These are phyloP conservation scores for Hemitrygon akajei DNA, from an alignment of 2,797 vertebrate species.

Conservation along the genomic window DNA sequence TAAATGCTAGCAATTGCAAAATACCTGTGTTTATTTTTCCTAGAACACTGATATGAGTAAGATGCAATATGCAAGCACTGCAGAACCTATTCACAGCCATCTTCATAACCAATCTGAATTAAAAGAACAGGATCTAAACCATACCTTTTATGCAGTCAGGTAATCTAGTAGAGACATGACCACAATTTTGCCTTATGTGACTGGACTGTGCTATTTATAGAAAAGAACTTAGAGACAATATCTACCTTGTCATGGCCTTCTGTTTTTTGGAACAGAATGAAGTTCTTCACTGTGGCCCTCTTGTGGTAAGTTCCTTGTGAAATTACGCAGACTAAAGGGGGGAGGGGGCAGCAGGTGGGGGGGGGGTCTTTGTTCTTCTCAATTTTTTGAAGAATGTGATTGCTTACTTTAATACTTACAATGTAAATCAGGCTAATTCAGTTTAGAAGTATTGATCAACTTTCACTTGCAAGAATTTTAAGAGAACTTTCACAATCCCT, in stretches of 20 bases:
- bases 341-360: too few relatives aligned
- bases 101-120: conserved; percentile 52
- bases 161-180: conserved; percentile 44
- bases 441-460: neutral
- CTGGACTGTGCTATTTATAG: neutral
- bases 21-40: conserved; percentile 46
- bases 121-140: conserved; percentile 56
- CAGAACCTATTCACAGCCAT: conserved; percentile 54
- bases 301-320: neutral
- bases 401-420: neutral
- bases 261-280: neutral
- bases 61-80: conserved; percentile 34
- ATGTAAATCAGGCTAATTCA: neutral
- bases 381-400: neutral
- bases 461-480: neutral
- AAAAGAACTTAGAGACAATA: neutral
- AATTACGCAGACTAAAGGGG: neutral
- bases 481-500: neutral
- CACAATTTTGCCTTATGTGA: neutral
- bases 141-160: conserved; percentile 52
- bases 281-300: conserved; percentile 34
- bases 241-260: neutral
- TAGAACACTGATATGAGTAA: conserved; percentile 52
- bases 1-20: conserved; percentile 57
- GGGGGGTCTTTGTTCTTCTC: neutral